Evolutionary conservation across 2,797 vertebrate genomes (phyloP), one percentile per base, ranked within the genome.

Genomic region (Danionella dracula): DNA sequence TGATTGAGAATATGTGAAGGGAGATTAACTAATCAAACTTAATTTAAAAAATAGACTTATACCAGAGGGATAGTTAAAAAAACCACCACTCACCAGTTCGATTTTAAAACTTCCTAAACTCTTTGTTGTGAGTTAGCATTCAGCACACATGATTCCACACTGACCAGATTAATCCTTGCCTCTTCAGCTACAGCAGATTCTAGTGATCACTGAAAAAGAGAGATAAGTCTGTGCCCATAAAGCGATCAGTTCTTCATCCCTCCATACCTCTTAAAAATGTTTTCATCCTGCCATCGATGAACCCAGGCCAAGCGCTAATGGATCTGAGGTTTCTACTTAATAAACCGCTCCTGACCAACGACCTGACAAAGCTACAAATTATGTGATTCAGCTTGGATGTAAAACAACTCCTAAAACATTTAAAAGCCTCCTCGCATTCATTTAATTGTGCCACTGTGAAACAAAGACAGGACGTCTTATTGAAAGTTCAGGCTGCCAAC

Each of bases 291-390:
- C 38, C 41, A 49, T 37, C 20, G 42, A 46, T 57, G 50, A 65
- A 56, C 57, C 19, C 23, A 4, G 58, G 65, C 70, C 73, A 73
- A 48, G 16, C 37, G 61, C 31, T 71, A 78, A 69, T 68, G 68
- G 73, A 53, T 45, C 23, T 17, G 49, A 65, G 50, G 48, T 34
- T 57, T 45, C 49, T 57, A 21, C 50, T 17, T 68, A 65, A 65
- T 68, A 68, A 70, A 50, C 13, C 59, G 46, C 40, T 51, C 23
- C 27, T 50, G 58, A 60, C 59, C 70, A 72, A 48, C 54, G 35
- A 67, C 63, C 63, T 70, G 69, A 72, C 61, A 64, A 58, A 50
- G 45, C 66, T 20, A 42, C 41, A 72, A 71, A 63, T 73, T 19
- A 69, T 64, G 34, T 49, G 23, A 59, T 68, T 69, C 45, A 51